phyloP scores from a whole-genome alignment of 2,113 vertebrate species.

The Nannobrachium achirus region DNA sequence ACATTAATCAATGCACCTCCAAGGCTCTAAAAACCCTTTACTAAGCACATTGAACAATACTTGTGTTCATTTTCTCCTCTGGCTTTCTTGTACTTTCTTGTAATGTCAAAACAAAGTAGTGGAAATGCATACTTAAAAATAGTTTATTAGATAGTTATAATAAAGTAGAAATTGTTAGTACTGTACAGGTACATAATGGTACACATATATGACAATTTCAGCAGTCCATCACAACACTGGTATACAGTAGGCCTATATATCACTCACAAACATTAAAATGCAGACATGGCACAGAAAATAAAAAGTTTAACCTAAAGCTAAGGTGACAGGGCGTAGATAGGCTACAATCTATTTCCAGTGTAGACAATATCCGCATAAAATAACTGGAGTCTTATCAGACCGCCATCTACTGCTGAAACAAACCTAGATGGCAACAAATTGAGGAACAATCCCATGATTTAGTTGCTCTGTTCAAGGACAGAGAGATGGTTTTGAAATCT shows the following conservation, averaged over 20 bases:
- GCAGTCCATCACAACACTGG: constrained; percentile 35
- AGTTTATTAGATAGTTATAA: constrained; percentile 49
- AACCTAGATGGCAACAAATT: constrained; percentile 3
- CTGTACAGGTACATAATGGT: constrained; percentile 42
- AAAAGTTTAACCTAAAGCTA: too few relatives aligned
- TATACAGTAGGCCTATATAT: constrained; percentile 12
- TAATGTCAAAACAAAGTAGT: constrained; percentile 18
- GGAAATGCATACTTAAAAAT: constrained; percentile 30
- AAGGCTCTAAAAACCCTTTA: too few relatives aligned
- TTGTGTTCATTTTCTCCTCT: too few relatives aligned
- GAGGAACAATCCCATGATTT: constrained; percentile 12
- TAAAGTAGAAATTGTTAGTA: constrained; percentile 34
- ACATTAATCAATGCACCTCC: too few relatives aligned
- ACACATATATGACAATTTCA: constrained; percentile 17
- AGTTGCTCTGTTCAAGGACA: constrained; percentile 3
- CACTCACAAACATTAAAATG: constrained; percentile 19
- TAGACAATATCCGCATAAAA: constrained; percentile 16
- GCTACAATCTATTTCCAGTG: constrained; percentile 42
- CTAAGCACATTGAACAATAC: too few relatives aligned
- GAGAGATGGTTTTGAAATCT: constrained; percentile 20
- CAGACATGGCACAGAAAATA: constrained; percentile 12
- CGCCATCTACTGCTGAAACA: neutral
- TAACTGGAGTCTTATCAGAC: constrained; percentile 17
- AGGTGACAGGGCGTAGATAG: constrained; percentile 4
- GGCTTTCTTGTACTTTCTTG: too few relatives aligned